Evolutionary conservation across 1,140 invertebrate species (phyloP).

Genomic region (Myzus persicae): DNA sequence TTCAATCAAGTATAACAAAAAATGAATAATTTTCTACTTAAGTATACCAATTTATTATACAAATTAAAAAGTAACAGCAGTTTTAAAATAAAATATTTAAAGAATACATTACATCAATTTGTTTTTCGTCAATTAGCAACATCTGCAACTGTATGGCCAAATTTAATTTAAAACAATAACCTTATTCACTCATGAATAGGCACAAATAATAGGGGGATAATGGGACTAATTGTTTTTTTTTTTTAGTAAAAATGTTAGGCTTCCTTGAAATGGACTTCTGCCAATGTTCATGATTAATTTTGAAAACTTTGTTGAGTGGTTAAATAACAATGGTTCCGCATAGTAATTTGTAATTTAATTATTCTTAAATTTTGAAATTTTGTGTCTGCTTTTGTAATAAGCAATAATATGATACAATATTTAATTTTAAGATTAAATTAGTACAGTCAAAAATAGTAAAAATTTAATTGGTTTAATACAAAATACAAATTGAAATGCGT

Average conservation of each 20-base stretch:
- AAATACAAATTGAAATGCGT: neutral
- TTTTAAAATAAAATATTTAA: neutral
- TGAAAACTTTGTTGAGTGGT: no score
- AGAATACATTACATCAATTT: neutral
- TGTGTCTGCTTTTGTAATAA: neutral
- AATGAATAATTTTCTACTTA: neutral
- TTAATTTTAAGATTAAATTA: neutral
- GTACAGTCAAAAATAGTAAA: neutral
- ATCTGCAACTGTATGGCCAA: neutral
- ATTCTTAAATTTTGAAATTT: neutral
- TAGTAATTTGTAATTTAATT: neutral
- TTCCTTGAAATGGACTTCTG: no score
- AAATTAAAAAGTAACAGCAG: neutral
- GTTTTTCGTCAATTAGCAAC: neutral
- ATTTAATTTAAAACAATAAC: neutral
- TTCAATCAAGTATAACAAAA: neutral
- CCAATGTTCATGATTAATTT: no score
- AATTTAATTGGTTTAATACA: neutral
- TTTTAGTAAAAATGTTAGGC: no score
- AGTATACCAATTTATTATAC: neutral
- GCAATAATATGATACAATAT: neutral
- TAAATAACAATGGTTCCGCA: neutral
- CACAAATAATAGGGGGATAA: no score
- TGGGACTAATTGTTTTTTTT: no score
- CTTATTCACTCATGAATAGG: neutral